phyloP scores from a whole-genome alignment of 2,888 invertebrate species.

The Synanthedon tipuliformis region DNA sequence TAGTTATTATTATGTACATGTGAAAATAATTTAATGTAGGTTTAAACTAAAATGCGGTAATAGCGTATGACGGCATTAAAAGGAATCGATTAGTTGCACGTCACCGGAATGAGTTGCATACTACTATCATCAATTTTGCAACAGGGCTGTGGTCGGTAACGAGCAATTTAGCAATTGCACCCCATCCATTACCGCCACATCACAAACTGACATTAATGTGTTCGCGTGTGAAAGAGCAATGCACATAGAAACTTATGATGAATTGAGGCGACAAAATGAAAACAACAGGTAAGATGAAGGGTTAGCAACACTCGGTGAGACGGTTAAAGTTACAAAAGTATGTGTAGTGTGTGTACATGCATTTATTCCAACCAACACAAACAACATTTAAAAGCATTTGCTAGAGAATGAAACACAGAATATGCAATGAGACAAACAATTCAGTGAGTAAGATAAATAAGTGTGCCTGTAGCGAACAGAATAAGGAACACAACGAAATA shows the following conservation, averaged over 20 bases:
- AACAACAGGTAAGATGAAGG: no score
- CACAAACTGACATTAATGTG: neutral
- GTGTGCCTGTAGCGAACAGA: no score
- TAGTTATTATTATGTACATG: no score
- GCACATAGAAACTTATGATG: neutral
- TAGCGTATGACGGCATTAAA: neutral
- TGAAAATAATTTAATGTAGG: neutral
- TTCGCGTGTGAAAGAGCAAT: neutral
- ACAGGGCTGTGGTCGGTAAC: neutral
- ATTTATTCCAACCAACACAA: no score
- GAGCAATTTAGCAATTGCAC: neutral
- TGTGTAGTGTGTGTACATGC: no score
- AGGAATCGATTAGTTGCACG: neutral
- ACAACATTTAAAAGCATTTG: no score
- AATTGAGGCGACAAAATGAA: no score
- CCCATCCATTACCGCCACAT: neutral
- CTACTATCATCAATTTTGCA: neutral
- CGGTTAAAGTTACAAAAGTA: no score
- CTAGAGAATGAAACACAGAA: neutral
- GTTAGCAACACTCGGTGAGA: no score
- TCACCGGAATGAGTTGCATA: neutral
- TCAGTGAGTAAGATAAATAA: conserved; percentile 3
- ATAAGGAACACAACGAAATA: no score
- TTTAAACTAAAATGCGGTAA: neutral
- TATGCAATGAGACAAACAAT: neutral